Evolutionary conservation across 2,797 vertebrate species (phyloP).

Genomic region (Paratrypauchen microcephalus): DNA sequence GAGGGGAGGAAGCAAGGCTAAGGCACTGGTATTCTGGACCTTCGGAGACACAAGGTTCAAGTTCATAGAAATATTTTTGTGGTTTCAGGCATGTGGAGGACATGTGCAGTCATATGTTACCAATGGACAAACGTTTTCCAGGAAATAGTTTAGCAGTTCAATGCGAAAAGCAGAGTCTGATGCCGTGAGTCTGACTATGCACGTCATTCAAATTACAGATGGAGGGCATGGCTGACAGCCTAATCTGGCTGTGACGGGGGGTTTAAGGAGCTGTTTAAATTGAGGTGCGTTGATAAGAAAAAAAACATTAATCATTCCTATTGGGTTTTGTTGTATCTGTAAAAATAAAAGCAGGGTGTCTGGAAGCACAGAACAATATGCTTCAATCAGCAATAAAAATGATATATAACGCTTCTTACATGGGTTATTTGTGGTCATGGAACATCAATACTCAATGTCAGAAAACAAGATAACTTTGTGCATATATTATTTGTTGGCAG

Average conservation of each 20-base stretch:
- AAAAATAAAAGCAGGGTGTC: not conserved
- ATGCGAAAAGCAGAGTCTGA: slow-evolving; percentile 8
- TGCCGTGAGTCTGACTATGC: slow-evolving; percentile 11
- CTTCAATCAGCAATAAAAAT: not conserved
- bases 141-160: not conserved
- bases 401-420: too few relatives aligned
- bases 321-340: slow-evolving; percentile 1
- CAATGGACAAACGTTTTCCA: not conserved
- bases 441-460: not conserved
- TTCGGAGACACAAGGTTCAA: slow-evolving; percentile 25
- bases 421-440: too few relatives aligned
- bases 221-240: slow-evolving; percentile 27
- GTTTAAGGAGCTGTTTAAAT: slow-evolving; percentile 29
- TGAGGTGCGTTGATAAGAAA: slow-evolving; percentile 36
- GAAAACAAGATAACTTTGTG: not conserved
- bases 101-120: slow-evolving; percentile 5
- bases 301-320: slow-evolving; percentile 22
- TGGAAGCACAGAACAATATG: not conserved
- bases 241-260: slow-evolving; percentile 19
- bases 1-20: slow-evolving; percentile 2
- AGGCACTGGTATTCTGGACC: slow-evolving; percentile 25
- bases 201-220: slow-evolving; percentile 35
- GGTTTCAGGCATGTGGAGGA: slow-evolving; percentile 25
- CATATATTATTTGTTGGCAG: not conserved
- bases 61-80: slow-evolving; percentile 13